Percentiles rank a stretch among this genome's conserved stretches.
phyloP scores from a whole-genome alignment of 2,888 invertebrate genomes.

The Lutraria lutraria region DNA sequence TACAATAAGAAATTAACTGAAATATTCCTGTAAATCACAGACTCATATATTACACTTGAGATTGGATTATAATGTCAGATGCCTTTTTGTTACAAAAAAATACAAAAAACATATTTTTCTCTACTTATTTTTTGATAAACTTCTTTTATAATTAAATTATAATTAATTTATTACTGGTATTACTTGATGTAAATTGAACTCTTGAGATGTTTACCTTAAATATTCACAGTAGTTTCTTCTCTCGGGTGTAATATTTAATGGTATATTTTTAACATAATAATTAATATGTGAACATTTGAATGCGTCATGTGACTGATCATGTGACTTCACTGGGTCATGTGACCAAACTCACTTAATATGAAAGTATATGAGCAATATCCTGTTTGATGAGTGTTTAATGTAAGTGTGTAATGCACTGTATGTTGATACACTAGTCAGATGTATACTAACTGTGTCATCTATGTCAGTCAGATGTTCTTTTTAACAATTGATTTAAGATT shows the following conservation, averaged over 20 bases:
- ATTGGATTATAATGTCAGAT: neutral
- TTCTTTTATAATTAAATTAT: neutral
- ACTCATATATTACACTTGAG: conserved; percentile 43
- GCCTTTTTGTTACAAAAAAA: neutral
- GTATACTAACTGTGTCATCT: neutral
- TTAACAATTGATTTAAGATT: neutral
- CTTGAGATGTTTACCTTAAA: neutral
- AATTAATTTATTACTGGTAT: neutral
- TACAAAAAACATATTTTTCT: neutral
- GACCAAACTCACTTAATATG: conserved; percentile 43
- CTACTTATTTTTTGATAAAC: neutral
- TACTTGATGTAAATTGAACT: neutral
- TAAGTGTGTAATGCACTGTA: conserved; percentile 28
- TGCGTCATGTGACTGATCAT: conserved; percentile 28
- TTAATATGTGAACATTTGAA: conserved; percentile 22
- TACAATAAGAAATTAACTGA: conserved; percentile 1
- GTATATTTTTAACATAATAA: neutral
- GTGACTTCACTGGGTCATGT: neutral
- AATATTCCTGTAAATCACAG: neutral
- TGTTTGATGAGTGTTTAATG: conserved; percentile 25
- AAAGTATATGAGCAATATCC: conserved; percentile 56
- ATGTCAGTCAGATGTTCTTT: neutral
- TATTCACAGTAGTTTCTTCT: neutral
- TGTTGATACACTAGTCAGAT: neutral
- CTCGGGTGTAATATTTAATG: conserved; percentile 43